Percentiles rank a stretch among this genome's conserved stretches.
Conservation (phyloP, 2,113 vertebrate genomes). For the Calidris pugnax region DNA sequence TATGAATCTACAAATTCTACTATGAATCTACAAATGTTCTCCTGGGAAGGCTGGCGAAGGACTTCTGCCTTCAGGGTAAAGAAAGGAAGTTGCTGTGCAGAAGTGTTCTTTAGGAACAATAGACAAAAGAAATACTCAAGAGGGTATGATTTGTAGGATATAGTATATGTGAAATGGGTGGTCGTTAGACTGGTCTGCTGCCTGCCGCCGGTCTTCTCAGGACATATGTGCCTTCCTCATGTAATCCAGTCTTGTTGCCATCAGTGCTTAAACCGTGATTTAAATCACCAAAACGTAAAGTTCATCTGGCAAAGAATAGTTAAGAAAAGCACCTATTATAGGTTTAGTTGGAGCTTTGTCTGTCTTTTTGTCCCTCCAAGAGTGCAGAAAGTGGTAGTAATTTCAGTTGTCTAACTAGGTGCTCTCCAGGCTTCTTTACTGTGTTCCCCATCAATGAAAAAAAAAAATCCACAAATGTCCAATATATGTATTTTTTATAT, state of each 20-base stretch:
- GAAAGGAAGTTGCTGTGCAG: background rate
- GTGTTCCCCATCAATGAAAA: background rate
- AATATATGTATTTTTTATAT: background rate
- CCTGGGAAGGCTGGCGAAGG: background rate
- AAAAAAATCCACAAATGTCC: background rate
- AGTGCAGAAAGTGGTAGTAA: background rate
- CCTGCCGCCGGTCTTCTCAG: background rate
- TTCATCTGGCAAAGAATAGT: background rate
- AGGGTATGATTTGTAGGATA: background rate
- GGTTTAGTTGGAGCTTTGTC: background rate
- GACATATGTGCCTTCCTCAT: fast-evolving
- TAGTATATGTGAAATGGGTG: background rate
- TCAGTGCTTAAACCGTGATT: background rate
- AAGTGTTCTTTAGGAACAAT: background rate
- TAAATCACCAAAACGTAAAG: background rate
- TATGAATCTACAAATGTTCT: background rate
- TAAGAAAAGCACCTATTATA: background rate
- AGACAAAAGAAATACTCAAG: background rate
- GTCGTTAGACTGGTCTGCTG: background rate
- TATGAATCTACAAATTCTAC: too few species aligned
- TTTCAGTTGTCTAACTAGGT: background rate
- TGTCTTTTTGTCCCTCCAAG: background rate
- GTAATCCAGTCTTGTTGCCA: background rate
- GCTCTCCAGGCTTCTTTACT: background rate
- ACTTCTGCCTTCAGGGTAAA: background rate